Base-by-base conservation (phyloP, 2,888 invertebrate species). In the Chrysolina americana region DNA sequence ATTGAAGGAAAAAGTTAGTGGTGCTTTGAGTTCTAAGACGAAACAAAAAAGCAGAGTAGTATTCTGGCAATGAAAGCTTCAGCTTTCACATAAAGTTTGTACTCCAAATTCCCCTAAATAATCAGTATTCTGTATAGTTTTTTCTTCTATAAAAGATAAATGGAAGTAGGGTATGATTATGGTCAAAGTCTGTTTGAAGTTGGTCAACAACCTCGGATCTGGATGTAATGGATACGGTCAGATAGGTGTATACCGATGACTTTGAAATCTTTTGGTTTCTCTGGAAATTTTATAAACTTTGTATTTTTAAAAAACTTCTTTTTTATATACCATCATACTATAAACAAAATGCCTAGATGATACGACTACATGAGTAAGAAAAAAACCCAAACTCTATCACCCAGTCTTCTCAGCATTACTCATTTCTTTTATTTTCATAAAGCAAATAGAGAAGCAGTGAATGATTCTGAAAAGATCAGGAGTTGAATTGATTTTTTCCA, bases 31-130 rank as follows among this genome's bases (percentile, higher is more conserved):
- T 23, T 56, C 1, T 0, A 19, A 19, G 11, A 11, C 56, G 8
- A 9, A 4, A 23, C 10, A 56, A 56, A 21, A 21, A 48, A 48
- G 17, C 17, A 48, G 10, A 9, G 17, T 23, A 19, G 56, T 56
- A 23, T 19, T 56, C 56, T 56, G 11, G 23, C 56, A 13, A 23
- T 56, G 56, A 21, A 56, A 56, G 56, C 23, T 4, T 13, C 15
- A 56, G 56, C 56, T 21, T 56, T 56, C 56, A 2, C 17, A 48
- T 23, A 17, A 56, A 19, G 23, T 56, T 56, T 56, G 56, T 56
- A 23, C 56, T 56, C 23, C 53, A 53, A 15, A 56, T 56, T 8
- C 10, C 56, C 56, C 21, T 56, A 15, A 56, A 21, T 23, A 21
- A 47, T 13, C n/a, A 15, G 8, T 47, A 15, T 47, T 47, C 47